phyloP scores from a whole-genome alignment of 2,113 vertebrate genomes.

The Pholis gunnellus region DNA sequence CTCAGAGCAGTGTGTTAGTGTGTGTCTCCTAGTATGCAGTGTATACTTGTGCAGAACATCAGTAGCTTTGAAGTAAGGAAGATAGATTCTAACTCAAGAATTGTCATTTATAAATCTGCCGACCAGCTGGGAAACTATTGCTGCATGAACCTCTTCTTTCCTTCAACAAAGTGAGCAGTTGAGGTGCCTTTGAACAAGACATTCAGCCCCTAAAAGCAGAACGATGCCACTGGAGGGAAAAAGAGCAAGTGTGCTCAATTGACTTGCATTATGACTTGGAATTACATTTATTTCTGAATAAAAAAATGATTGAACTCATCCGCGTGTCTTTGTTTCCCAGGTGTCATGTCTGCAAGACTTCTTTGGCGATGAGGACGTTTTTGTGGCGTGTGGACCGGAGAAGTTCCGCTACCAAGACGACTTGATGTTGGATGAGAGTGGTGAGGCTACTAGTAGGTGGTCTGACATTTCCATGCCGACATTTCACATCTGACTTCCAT shows the following conservation, averaged over 20 bases:
- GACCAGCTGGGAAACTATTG: not conserved
- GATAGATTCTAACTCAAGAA: not conserved
- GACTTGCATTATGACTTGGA: not conserved
- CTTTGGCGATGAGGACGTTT: conserved; percentile 96
- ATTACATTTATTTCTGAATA: not conserved
- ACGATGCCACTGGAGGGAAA: not conserved
- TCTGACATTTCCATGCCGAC: conserved; percentile 31
- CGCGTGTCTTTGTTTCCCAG: conserved; percentile 71
- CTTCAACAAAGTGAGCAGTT: not conserved
- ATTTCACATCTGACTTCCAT: conserved; percentile 20
- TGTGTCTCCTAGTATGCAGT: not conserved
- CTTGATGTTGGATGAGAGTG: conserved; percentile 95
- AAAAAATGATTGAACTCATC: not conserved
- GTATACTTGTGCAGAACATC: not conserved
- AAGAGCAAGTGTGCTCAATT: not conserved
- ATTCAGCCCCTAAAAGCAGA: not conserved
- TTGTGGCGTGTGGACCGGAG: conserved; percentile 96
- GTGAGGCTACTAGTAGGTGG: conserved; percentile 76
- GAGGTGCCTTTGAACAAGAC: not conserved
- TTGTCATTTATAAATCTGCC: not conserved
- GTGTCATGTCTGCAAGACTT: conserved; percentile 97
- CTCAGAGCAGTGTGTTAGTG: not conserved
- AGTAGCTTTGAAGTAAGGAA: not conserved
- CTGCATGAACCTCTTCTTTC: not conserved
- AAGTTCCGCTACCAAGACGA: conserved; percentile 98